A percentile compares a stretch with the other conserved stretches of the same genome.
Evolutionary conservation across 2,888 invertebrate species (phyloP).

Genomic region (Candidula unifasciata): DNA sequence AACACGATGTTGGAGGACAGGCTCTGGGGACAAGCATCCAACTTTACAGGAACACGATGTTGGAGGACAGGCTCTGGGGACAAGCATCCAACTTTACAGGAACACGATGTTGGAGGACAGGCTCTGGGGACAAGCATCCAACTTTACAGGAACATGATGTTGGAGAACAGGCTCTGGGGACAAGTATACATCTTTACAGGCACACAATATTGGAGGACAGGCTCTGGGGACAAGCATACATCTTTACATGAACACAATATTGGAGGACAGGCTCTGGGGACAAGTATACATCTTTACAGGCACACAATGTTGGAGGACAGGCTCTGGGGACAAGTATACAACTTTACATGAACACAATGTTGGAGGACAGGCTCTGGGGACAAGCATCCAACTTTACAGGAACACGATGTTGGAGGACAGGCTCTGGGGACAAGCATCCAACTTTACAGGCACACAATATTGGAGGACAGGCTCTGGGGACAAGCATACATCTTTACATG

Average conservation of each 20-base stretch:
- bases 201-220: conserved; percentile 89
- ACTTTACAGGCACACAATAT: conserved; percentile 84
- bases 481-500: conserved; percentile 87
- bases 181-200: conserved; percentile 87
- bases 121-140: conserved; percentile 80
- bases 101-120: conserved; percentile 89
- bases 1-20: conserved; percentile 89
- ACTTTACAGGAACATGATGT: too few relatives aligned
- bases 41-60: conserved; percentile 84
- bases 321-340: conserved; percentile 87
- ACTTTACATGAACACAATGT: conserved; percentile 89
- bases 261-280: conserved; percentile 88
- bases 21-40: conserved; percentile 80
- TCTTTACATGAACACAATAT: conserved; percentile 89
- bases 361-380: conserved; percentile 86
- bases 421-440: conserved; percentile 80
- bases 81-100: neutral
- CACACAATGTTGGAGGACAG: conserved; percentile 89
- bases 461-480: conserved; percentile 88
- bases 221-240: conserved; percentile 87
- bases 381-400: neutral
- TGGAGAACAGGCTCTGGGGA: conserved; percentile 88
- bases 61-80: conserved; percentile 86
- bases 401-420: conserved; percentile 89
- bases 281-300: conserved; percentile 87